Conservation (phyloP, 2,113 vertebrate species). For the Poeciliopsis prolifica region DNA sequence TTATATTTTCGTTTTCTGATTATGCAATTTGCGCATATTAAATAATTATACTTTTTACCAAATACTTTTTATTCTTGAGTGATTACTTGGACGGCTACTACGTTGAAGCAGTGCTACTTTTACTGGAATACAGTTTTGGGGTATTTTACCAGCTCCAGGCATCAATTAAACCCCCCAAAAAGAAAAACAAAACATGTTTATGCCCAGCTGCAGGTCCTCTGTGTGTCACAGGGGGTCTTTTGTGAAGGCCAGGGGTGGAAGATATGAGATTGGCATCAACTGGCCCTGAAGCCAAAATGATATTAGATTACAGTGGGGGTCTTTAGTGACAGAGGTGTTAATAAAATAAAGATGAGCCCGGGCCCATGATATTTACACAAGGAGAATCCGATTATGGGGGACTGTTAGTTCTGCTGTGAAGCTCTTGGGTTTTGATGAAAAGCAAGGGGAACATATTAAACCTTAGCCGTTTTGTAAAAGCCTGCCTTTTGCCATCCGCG, state of each 20-base stretch:
- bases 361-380: slow-evolving; percentile 80
- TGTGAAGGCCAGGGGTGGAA: slow-evolving; percentile 27
- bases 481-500: slow-evolving; percentile 54
- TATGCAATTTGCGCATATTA: no score
- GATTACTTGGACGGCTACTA: no score
- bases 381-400: slow-evolving; percentile 72
- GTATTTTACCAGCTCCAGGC: no score
- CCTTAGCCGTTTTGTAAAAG: slow-evolving; percentile 73
- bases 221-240: slow-evolving; percentile 35
- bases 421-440: slow-evolving; percentile 69
- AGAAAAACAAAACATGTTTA: neutral
- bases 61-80: no score
- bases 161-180: no score
- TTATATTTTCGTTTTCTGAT: no score
- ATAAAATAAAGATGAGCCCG: slow-evolving; percentile 81
- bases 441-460: slow-evolving; percentile 77
- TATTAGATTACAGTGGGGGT: slow-evolving; percentile 64
- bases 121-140: no score
- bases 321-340: slow-evolving; percentile 66
- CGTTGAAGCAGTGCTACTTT: no score
- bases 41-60: no score
- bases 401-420: slow-evolving; percentile 75
- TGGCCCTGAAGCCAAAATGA: slow-evolving; percentile 47
- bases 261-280: slow-evolving; percentile 30
- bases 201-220: neutral